A percentile compares a stretch with the other conserved stretches of the same genome.
phyloP scores from a whole-genome alignment of 1,140 invertebrate genomes.

The Aplysia californica region DNA sequence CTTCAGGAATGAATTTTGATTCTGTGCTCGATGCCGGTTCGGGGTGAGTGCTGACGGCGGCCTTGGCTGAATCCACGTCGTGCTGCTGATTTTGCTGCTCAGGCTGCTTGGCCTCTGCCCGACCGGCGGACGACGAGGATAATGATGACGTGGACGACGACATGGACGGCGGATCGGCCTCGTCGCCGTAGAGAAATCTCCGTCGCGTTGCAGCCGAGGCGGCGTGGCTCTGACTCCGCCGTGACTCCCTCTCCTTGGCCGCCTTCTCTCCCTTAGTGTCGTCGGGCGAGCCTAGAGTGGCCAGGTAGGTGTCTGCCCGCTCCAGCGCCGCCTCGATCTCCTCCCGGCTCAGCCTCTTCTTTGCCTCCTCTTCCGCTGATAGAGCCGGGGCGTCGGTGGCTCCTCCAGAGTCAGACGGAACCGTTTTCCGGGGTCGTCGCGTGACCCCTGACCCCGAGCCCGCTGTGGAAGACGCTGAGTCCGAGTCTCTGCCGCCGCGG shows the following conservation, averaged over 20 bases:
- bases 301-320: slow-evolving; percentile 53
- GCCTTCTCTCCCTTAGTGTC: background rate
- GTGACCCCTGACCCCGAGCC: no score
- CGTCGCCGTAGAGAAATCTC: slow-evolving; percentile 17
- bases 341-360: slow-evolving; percentile 47
- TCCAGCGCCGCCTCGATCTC: slow-evolving; percentile 56
- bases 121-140: background rate
- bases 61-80: background rate
- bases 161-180: background rate
- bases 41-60: background rate
- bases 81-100: background rate
- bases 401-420: no score
- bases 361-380: background rate
- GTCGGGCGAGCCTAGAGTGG: slow-evolving; percentile 15
- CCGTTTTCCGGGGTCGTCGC: no score
- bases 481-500: background rate
- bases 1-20: background rate
- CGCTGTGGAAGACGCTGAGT: background rate
- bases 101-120: background rate
- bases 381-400: no score
- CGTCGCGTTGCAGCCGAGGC: background rate
- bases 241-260: background rate
- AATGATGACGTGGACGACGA: background rate
- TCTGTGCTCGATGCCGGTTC: background rate
- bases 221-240: background rate